A percentile compares a stretch with the other conserved stretches of the same genome.
Evolutionary conservation across 2,113 vertebrate species (phyloP).

Genomic region (Bostrychus sinensis): DNA sequence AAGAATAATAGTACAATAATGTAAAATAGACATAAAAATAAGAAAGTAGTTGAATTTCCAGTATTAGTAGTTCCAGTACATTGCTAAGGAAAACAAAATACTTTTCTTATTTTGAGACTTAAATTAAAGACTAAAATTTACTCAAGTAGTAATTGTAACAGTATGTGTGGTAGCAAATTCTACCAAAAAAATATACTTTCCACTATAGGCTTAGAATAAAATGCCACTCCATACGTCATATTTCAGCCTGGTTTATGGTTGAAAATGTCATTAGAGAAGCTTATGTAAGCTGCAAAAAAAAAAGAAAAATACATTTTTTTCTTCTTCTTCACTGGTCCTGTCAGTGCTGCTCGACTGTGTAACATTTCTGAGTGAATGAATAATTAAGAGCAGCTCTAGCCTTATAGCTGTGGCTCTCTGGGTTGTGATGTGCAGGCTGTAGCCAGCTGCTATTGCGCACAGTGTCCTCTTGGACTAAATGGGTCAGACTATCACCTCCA

Average conservation of each 20-base stretch:
- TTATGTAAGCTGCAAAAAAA: slow-evolving; percentile 26
- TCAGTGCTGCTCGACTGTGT: slow-evolving; percentile 44
- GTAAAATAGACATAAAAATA: no score
- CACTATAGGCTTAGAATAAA: slow-evolving; percentile 1
- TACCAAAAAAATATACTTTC: no score
- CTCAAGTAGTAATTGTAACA: no score
- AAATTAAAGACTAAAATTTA: no score
- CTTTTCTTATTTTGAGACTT: no score
- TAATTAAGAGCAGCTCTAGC: slow-evolving; percentile 43
- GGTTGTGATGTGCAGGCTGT: slow-evolving; percentile 35
- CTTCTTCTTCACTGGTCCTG: slow-evolving; percentile 9
- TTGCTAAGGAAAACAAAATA: no score
- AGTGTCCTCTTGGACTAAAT: slow-evolving; percentile 40
- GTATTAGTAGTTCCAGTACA: no score
- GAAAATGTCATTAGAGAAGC: slow-evolving; percentile 50
- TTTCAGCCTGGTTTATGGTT: slow-evolving; percentile 26
- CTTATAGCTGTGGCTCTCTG: slow-evolving; percentile 26
- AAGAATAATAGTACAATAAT: no score
- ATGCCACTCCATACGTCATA: slow-evolving; percentile 21
- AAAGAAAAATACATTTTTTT: slow-evolving; percentile 22
- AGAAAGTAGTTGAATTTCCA: no score
- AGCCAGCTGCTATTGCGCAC: slow-evolving; percentile 37
- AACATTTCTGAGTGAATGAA: slow-evolving; percentile 56
- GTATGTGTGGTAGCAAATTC: no score
- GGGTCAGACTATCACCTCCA: slow-evolving; percentile 39